Percentiles rank a stretch among this genome's conserved stretches.
Conservation (phyloP, 1,140 invertebrate species). For the Listronotus bonariensis region DNA sequence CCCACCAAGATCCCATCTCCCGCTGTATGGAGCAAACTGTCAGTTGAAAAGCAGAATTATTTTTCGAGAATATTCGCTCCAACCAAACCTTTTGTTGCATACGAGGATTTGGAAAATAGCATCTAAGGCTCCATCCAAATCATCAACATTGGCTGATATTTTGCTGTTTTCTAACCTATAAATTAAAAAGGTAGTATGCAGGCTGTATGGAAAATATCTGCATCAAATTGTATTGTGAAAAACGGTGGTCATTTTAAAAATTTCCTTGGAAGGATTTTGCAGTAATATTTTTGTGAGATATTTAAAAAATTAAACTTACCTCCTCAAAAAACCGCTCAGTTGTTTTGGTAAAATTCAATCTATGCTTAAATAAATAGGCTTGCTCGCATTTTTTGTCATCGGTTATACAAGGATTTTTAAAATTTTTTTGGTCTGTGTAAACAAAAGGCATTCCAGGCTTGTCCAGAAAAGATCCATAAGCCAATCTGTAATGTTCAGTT, state of each 20-base stretch:
- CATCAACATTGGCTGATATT: conserved; percentile 64
- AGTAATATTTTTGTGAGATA: background rate
- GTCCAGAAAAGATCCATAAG: conserved; percentile 63
- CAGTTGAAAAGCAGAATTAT: conserved; percentile 56
- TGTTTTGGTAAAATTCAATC: conserved; percentile 47
- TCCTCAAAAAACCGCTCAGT: conserved; percentile 44
- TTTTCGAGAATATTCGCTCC: conserved; percentile 53
- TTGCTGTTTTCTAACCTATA: conserved; percentile 41
- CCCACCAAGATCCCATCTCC: conserved; percentile 56
- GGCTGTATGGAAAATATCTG: no score
- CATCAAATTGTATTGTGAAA: no score
- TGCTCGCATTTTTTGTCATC: conserved; percentile 32
- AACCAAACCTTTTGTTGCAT: conserved; percentile 54
- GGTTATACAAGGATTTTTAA: conserved; percentile 45
- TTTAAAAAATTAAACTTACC: conserved; percentile 34
- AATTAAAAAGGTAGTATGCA: no score
- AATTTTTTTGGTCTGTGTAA: conserved; percentile 33
- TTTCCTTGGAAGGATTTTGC: background rate
- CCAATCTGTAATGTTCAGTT: conserved; percentile 80
- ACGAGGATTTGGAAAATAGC: conserved; percentile 64
- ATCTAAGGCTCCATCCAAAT: conserved; percentile 67
- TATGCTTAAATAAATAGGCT: conserved; percentile 49
- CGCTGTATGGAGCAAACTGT: conserved; percentile 56
- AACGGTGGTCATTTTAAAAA: no score
- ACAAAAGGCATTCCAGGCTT: conserved; percentile 64